Conservation (phyloP, 2,797 vertebrate genomes). For the Hippopotamyrus pictus region DNA sequence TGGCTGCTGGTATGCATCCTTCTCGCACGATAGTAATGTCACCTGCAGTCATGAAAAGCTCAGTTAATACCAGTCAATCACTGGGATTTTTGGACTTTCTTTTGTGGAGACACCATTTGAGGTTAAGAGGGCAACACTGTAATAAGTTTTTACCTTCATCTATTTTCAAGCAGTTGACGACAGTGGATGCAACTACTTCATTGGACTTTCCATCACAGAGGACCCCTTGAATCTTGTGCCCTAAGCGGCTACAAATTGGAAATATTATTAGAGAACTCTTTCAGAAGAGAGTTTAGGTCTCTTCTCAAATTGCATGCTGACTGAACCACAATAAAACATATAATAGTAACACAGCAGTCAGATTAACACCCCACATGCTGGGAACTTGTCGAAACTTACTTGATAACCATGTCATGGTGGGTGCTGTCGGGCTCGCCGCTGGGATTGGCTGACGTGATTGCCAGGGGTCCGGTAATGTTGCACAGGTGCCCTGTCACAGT, state of each 20-base stretch:
- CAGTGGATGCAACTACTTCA: constrained; percentile 75
- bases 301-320: neutral
- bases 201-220: constrained; percentile 80
- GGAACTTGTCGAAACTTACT: constrained; percentile 53
- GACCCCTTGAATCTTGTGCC: constrained; percentile 77
- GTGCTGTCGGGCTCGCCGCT: constrained; percentile 82
- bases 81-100: neutral
- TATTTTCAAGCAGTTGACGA: constrained; percentile 77
- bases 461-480: constrained; percentile 76
- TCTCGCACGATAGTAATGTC: constrained; percentile 73
- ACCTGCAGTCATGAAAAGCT: constrained; percentile 49
- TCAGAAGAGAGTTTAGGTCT: neutral
- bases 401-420: constrained; percentile 81
- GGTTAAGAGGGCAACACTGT: neutral
- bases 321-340: neutral
- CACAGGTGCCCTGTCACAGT: constrained; percentile 75
- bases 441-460: constrained; percentile 83
- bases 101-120: neutral
- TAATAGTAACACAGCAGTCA: neutral
- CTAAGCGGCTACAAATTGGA: constrained; percentile 64
- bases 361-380: neutral
- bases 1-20: constrained; percentile 72
- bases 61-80: neutral
- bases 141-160: constrained; percentile 66
- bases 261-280: neutral